Evolutionary conservation across 2,888 invertebrate species (phyloP).

Genomic region (Crocallis elinguaria): DNA sequence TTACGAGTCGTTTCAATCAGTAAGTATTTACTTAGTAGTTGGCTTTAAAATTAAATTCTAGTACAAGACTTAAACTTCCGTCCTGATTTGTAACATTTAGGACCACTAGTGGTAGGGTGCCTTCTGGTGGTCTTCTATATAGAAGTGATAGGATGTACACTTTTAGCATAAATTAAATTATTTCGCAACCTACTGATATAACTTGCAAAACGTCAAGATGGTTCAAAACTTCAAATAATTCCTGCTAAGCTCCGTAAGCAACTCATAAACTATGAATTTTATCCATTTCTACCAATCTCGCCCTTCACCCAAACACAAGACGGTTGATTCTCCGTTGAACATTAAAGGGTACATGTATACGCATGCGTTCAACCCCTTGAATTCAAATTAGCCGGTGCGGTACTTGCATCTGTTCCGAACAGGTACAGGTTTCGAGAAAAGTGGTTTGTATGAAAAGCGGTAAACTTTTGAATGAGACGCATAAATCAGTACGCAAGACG

Average conservation of each 20-base stretch:
- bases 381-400: slow-evolving; percentile 64
- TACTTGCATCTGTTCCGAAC: slow-evolving; percentile 57
- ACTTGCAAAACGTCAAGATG: not conserved
- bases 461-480: not conserved
- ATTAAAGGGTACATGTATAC: not conserved
- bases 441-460: slow-evolving; percentile 14
- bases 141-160: too few species aligned
- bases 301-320: not conserved
- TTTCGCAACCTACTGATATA: too few species aligned
- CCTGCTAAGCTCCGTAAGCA: not conserved
- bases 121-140: too few species aligned
- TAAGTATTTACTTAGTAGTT: too few species aligned
- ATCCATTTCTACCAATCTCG: not conserved
- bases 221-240: not conserved
- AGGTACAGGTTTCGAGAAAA: slow-evolving; percentile 40
- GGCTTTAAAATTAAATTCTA: too few species aligned
- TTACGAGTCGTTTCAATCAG: too few species aligned
- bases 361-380: slow-evolving; percentile 57
- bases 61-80: too few species aligned
- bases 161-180: too few species aligned
- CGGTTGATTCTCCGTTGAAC: not conserved
- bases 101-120: too few species aligned
- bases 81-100: too few species aligned
- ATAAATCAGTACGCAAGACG: slow-evolving; percentile 7
- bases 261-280: not conserved